phyloP scores from a whole-genome alignment of 2,888 invertebrate genomes.

The Baccha elongata region DNA sequence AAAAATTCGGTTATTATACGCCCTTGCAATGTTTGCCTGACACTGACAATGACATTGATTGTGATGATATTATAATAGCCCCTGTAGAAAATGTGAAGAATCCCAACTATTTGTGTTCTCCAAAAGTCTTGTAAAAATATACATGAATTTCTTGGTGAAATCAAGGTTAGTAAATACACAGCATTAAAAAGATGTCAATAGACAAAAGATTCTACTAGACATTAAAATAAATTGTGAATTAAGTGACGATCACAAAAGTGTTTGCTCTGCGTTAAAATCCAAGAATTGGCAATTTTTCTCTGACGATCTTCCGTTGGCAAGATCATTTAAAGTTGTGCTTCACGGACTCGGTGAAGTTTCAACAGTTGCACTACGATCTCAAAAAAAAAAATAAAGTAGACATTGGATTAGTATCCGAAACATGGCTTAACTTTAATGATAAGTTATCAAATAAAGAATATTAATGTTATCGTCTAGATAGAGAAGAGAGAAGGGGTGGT shows the following conservation, averaged over 20 bases:
- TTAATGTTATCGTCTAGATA: not conserved
- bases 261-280: not conserved
- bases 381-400: not conserved
- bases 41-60: not conserved
- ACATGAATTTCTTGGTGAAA: not conserved
- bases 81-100: not conserved
- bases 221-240: not conserved
- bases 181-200: slow-evolving; percentile 1
- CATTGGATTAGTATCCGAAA: too few relatives aligned
- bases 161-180: not conserved
- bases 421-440: not conserved
- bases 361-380: not conserved
- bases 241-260: not conserved
- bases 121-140: not conserved
- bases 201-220: too few relatives aligned
- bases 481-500: too few relatives aligned
- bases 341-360: slow-evolving; percentile 1
- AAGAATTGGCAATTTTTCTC: slow-evolving; percentile 5
- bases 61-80: not conserved
- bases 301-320: not conserved
- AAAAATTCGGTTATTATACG: not conserved
- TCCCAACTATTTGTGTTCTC: not conserved
- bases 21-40: not conserved
- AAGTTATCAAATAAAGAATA: not conserved
- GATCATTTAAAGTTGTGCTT: not conserved